Evolutionary conservation across 2,888 invertebrate species (phyloP), one percentile per base, ranked within the genome.

Genomic region (Heliconius aoede): DNA sequence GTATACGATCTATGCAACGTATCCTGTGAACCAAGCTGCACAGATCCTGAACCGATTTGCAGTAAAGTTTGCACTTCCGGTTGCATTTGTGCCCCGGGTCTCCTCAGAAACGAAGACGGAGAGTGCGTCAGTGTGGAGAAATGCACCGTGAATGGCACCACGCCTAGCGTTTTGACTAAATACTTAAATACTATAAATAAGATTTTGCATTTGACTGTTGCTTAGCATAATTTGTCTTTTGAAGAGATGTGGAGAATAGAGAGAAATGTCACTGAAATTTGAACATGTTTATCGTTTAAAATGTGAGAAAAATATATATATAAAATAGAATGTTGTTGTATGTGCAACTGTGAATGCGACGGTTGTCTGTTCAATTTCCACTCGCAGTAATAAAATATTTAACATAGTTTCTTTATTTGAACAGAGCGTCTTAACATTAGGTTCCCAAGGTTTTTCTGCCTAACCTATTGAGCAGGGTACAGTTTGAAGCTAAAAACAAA

Each of bases 1-100:
- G 89, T 89, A 0, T 94, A 89, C 78, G 92, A 92, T 81, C 80
- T 87, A 0, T 94, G 94, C 81, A 89, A 88, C 73, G 91, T 86
- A 0, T 82, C 82, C 30, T 94, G 94, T 79, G 90, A 94, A 80
- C 89, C 94, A 0, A 86, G 90, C 13, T 94, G 94, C 81, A 78
- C 80, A 0, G 88, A 91, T 46, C 93, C 92, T 0, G 88, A 88
- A 58, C 94, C 94, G 0, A 86, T 93, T n/a, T 94, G 94, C 84
- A 86, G 87, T 2, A 86, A 87, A 72, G 79, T 88, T 3, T 94
- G 94, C 82, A 77, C 84, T 1, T 87, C 89, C 0, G 94, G 94
- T 0, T 94, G 94, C 84, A 80, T 94, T 11, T 94, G 94, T 82
- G 83, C 90, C 0, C 73, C 89, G 0, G 94, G 94, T 0, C 83